Percentiles rank a stretch among this genome's conserved stretches.
Evolutionary conservation across 2,113 vertebrate genomes (phyloP).

Genomic region (Chionodraco myersi): DNA sequence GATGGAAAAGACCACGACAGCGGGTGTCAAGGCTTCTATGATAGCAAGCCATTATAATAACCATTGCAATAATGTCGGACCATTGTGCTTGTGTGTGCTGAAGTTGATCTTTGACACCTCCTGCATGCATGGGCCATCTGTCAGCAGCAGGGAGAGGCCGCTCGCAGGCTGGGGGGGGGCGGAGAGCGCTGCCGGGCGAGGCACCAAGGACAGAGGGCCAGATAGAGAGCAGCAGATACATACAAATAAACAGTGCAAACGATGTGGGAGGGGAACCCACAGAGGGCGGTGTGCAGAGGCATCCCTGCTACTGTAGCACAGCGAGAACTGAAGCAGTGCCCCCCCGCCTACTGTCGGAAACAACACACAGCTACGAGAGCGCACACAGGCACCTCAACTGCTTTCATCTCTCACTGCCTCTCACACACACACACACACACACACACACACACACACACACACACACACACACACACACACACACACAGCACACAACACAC

Average conservation of each 20-base stretch:
- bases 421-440: slow-evolving; percentile 1
- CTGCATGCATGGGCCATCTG: slow-evolving; percentile 12
- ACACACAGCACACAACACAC: too few relatives aligned
- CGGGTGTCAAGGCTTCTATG: not conserved
- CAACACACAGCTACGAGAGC: not conserved
- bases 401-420: slow-evolving; percentile 2
- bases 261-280: slow-evolving; percentile 2
- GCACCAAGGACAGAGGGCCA: not conserved
- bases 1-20: too few relatives aligned
- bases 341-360: slow-evolving; percentile 7
- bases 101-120: slow-evolving; percentile 32
- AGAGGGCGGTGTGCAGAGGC: not conserved
- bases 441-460: too few relatives aligned
- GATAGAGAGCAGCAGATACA: slow-evolving; percentile 17
- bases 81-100: slow-evolving; percentile 4
- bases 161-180: not conserved
- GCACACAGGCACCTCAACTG: slow-evolving; percentile 5
- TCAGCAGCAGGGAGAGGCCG: slow-evolving; percentile 15
- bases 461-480: too few relatives aligned
- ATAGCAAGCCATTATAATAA: not conserved
- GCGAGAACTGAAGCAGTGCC: slow-evolving; percentile 22
- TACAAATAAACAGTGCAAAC: not conserved
- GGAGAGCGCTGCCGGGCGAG: slow-evolving; percentile 4
- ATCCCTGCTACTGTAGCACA: not conserved
- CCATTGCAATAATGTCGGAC: not conserved